A percentile compares a stretch with the other conserved stretches of the same genome.
These are phyloP conservation scores for Gambusia affinis DNA, from an alignment of 2,113 vertebrate genomes.

Conservation along the genomic window DNA sequence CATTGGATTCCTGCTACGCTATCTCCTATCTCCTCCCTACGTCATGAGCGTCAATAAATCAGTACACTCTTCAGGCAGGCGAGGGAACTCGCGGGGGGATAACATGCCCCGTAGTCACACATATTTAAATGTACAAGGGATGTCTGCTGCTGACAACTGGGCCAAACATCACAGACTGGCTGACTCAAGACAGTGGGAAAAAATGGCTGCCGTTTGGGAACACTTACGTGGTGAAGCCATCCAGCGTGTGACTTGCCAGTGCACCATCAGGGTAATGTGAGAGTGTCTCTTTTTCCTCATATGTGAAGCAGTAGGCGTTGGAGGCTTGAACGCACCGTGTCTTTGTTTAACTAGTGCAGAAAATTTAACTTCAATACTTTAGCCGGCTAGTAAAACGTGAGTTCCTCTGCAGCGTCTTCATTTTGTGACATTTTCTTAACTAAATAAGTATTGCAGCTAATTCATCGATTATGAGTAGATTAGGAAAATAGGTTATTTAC, in stretches of 20 bases:
- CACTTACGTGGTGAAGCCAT: constrained; percentile 61
- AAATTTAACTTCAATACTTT: not conserved
- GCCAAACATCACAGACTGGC: constrained; percentile 45
- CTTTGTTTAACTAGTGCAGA: constrained; percentile 1
- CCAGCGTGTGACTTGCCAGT: constrained; percentile 44
- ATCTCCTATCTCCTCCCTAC: constrained; percentile 67
- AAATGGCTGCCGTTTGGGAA: constrained; percentile 65
- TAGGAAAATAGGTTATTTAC: not conserved
- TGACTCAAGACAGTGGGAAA: constrained; percentile 44
- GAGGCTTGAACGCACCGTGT: constrained; percentile 27
- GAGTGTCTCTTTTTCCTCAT: constrained; percentile 12
- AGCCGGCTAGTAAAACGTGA: no score
- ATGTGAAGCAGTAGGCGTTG: constrained; percentile 20
- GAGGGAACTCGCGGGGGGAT: constrained; percentile 73
- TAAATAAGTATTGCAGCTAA: not conserved
- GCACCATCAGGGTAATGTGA: constrained; percentile 37
- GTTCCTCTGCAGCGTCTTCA: not conserved
- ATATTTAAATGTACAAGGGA: constrained; percentile 69
- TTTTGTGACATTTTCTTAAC: not conserved
- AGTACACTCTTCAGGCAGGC: constrained; percentile 59
- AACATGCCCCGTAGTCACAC: constrained; percentile 70
- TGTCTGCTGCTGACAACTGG: constrained; percentile 61
- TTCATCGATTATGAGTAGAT: not conserved
- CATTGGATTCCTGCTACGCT: constrained; percentile 64
- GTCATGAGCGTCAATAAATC: constrained; percentile 77